phyloP scores from a whole-genome alignment of 2,888 invertebrate species.

The Hyles lineata region DNA sequence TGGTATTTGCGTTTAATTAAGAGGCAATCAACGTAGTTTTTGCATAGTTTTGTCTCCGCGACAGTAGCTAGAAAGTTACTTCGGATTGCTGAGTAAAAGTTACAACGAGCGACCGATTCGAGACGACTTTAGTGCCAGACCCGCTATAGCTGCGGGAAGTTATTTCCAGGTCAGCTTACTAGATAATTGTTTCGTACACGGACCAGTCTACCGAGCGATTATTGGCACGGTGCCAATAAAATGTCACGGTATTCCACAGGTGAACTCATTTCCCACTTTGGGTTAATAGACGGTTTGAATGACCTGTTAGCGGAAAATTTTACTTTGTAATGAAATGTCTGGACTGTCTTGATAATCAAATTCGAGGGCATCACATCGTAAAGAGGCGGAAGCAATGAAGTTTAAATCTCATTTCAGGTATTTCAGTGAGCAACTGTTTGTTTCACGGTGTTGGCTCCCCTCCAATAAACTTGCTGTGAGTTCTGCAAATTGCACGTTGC shows the following conservation, averaged over 20 bases:
- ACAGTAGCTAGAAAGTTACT: not conserved
- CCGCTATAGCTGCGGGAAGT: constrained; percentile 37
- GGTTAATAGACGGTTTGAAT: constrained; percentile 5
- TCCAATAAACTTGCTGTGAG: constrained; percentile 34
- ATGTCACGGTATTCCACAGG: constrained; percentile 47
- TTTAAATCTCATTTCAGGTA: constrained; percentile 22
- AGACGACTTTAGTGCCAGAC: constrained; percentile 21
- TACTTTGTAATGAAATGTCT: not conserved
- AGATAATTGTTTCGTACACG: constrained; percentile 45
- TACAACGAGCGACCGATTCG: constrained; percentile 6
- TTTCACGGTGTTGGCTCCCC: constrained; percentile 31
- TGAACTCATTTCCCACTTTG: constrained; percentile 37
- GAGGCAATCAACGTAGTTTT: not conserved
- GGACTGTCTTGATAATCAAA: constrained; percentile 4
- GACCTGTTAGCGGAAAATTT: not conserved
- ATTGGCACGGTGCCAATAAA: constrained; percentile 45
- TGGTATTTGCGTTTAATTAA: too few relatives aligned
- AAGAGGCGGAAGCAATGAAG: constrained; percentile 30
- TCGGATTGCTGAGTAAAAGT: not conserved
- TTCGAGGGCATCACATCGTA: not conserved
- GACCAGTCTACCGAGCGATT: constrained; percentile 34
- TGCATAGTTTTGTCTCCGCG: not conserved
- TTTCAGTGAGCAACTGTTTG: constrained; percentile 29
- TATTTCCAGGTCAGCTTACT: constrained; percentile 48
- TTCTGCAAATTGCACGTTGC: constrained; percentile 36